Base-by-base conservation (phyloP, 2,113 vertebrate species). In the Eulacestoma nigropectus region DNA sequence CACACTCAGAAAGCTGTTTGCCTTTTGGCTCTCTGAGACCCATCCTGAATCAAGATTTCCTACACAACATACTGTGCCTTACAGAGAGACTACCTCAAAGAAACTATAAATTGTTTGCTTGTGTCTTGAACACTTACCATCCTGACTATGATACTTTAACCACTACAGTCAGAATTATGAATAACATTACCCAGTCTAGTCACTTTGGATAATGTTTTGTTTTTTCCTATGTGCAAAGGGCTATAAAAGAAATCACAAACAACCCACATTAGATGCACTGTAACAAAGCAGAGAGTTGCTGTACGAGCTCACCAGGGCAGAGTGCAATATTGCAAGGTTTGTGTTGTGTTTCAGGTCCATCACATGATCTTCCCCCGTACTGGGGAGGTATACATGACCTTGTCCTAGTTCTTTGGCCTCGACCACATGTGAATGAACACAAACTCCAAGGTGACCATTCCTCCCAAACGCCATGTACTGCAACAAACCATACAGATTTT, bases 401-500 rank as follows among this genome's bases (percentile, higher is more conserved):
- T 89, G 99, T 99, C 96, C 99, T 98, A 91, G 99, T 99, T 97
- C 99, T 99, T 98, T 99, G 99, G 97, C 99, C 99, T 97, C 99
- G 98, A 97, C 99, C 99, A 98, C 99, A 99, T 65, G 99, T 99
- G 98, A 99, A 99, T 72, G 99, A 99, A 97, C 99, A 99, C 97
- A 99, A 98, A 97, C 99, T 99, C 99, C 99, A 99, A 20, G 99
- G 99, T 96, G 99, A 99, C 99, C 99, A 99, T 95, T 99, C 99
- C 96, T 99, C 99, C 99, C 99, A 99, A 90, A 99, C 98, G 98
- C 99, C 99, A 96, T 99, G 99, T 97, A 99, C 99, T 99, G 99
- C 94, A 98, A 99, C 96, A 99, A 99, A 98, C 98, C 98, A 98
- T 97, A 98, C 92, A 98, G 97, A 97, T 96, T 98, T 98, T 97